A percentile compares a stretch with the other conserved stretches of the same genome.
Conservation (phyloP, 2,113 vertebrate genomes). For the Myrmecobius fasciatus region DNA sequence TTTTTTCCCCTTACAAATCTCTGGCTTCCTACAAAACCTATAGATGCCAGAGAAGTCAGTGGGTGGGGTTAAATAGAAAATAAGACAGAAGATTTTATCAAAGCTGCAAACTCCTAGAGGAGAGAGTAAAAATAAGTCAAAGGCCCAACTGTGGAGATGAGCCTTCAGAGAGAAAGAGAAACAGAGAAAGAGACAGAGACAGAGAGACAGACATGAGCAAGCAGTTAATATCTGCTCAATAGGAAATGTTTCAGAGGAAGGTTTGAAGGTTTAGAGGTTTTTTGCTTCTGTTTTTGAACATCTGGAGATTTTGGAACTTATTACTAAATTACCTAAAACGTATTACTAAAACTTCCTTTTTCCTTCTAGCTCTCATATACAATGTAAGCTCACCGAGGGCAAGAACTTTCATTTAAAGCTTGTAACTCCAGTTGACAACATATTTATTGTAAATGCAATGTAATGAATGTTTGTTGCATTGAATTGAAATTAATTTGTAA, state of each 20-base stretch:
- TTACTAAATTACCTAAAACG: not conserved
- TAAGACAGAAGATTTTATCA: not conserved
- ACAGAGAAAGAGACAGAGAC: not conserved
- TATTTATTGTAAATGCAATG: no score
- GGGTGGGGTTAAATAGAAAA: not conserved
- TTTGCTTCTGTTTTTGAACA: conserved; percentile 7
- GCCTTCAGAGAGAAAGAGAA: not conserved
- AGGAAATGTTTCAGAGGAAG: not conserved
- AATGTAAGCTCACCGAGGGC: no score
- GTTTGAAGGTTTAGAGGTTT: not conserved
- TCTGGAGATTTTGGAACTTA: conserved; percentile 13
- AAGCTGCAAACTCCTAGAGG: not conserved
- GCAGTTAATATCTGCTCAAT: not conserved
- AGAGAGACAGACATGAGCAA: not conserved
- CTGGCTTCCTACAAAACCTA: no score
- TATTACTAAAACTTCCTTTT: conserved; percentile 23
- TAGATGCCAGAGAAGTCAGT: not conserved
- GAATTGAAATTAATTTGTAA: no score
- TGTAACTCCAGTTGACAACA: no score
- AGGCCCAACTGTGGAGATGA: not conserved
- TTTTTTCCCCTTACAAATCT: no score
- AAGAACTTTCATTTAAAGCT: no score
- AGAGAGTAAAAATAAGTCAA: not conserved
- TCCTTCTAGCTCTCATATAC: not conserved
- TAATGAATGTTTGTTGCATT: no score